Base-by-base conservation (phyloP, 1,140 invertebrate species). In the Drosophila chauvacae region DNA sequence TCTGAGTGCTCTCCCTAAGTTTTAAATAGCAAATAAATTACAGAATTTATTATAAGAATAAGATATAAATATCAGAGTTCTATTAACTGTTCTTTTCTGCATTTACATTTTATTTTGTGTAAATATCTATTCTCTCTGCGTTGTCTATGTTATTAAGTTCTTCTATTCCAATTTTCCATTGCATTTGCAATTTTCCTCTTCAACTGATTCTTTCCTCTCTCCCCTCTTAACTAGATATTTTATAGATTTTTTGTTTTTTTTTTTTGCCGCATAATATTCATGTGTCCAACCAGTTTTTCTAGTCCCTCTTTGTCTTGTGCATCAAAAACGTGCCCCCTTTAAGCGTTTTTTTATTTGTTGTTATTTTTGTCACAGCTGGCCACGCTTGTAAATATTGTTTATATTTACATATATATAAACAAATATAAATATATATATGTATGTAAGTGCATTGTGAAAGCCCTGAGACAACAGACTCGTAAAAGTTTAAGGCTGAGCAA, bases 211-310 rank as follows among this genome's bases (percentile, higher is more conserved):
- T 20, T 6, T 0, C 16, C 55, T 9, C 6, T 7, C 28, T 14
- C 23, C 45, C 48, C 45, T 35, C 53, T n/a, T 59, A 30, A 39
- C 53, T 59, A 55, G 48, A 51, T 42, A 53, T 39, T 26, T 39
- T 37, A 39, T 80, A 55, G 41, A 57, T 57, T 81, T 57, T 55
- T 57, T 55, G 26, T 55, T 55, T 58, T 66, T 39, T 20, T 55
- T 77, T 62, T 33, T 59, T 28, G 6, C 41, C 37, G 20, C 30
- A 53, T 61, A 62, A 23, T 70, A 56, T 78, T 41, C 20, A 30
- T 63, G 37, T 48, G 72, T 65, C 61, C 65, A 86, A 86, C 82
- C 70, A 86, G 82, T 86, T 86, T 86, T 86, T 86, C 82, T 86
- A 76, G 82, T 86, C 62, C 69, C 69, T 50, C 65, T 77, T 77